These are phyloP conservation scores for Numenius phaeopus DNA, from an alignment of 2,797 vertebrate genomes.

Conservation along the genomic window DNA sequence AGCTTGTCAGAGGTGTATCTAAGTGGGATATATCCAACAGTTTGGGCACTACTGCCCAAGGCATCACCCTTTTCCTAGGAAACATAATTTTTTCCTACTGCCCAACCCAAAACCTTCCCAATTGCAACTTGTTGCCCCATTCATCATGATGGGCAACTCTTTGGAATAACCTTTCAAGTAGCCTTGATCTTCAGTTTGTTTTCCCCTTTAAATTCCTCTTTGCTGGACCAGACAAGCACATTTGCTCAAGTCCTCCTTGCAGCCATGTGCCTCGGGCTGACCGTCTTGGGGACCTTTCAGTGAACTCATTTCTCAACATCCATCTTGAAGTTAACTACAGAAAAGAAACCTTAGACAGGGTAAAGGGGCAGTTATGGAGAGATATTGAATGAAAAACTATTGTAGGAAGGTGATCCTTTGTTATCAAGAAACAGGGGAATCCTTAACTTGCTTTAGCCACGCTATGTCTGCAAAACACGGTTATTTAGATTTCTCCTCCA, in stretches of 20 bases:
- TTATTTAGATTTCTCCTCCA: neutral
- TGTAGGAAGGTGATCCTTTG: neutral
- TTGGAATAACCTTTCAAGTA: neutral
- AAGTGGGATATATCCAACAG: neutral
- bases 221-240: neutral
- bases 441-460: neutral
- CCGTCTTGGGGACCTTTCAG: neutral
- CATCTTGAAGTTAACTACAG: neutral
- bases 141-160: neutral
- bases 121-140: neutral
- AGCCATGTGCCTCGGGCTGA: accelerated
- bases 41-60: neutral
- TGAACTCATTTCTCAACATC: neutral
- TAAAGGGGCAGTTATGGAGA: neutral
- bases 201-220: neutral
- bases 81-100: neutral
- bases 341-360: neutral
- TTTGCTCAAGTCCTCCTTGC: neutral
- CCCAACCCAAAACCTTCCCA: neutral
- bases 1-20: neutral
- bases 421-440: neutral
- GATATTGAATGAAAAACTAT: neutral
- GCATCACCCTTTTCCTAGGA: neutral
- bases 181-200: neutral
- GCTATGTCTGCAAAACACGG: accelerated